These are phyloP conservation scores for Nemotelus nigrinus DNA, from an alignment of 2,888 invertebrate genomes.

Conservation along the genomic window DNA sequence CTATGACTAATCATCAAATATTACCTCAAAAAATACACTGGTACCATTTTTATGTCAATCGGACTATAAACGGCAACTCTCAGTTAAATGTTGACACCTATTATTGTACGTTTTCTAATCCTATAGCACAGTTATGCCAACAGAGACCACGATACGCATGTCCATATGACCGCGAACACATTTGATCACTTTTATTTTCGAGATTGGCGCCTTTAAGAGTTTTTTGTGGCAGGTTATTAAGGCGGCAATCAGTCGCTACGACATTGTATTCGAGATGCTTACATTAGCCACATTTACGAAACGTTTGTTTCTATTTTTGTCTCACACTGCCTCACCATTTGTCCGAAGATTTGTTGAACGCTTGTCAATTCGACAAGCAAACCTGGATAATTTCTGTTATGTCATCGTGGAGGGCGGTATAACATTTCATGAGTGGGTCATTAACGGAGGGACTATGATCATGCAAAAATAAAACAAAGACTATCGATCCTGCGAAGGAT, in stretches of 20 bases:
- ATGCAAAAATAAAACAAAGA: slow-evolving; percentile 6
- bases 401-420: slow-evolving; percentile 33
- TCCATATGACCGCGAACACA: slow-evolving; percentile 23
- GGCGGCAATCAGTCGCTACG: slow-evolving; percentile 36
- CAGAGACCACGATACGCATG: too few relatives aligned
- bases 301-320: not conserved
- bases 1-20: too few relatives aligned
- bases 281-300: slow-evolving; percentile 24
- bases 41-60: too few relatives aligned
- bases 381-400: slow-evolving; percentile 31
- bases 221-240: slow-evolving; percentile 42
- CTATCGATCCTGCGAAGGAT: not conserved
- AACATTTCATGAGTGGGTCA: not conserved
- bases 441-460: slow-evolving; percentile 14
- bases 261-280: slow-evolving; percentile 30
- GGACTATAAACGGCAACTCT: too few relatives aligned
- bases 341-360: slow-evolving; percentile 28
- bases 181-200: slow-evolving; percentile 31
- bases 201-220: slow-evolving; percentile 39
- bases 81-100: too few relatives aligned
- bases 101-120: too few relatives aligned
- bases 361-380: slow-evolving; percentile 35
- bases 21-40: too few relatives aligned
- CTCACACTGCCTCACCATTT: slow-evolving; percentile 20
- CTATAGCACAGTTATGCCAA: too few relatives aligned